phyloP scores from a whole-genome alignment of 2,797 vertebrate genomes.

The Syndactyla subalaris region DNA sequence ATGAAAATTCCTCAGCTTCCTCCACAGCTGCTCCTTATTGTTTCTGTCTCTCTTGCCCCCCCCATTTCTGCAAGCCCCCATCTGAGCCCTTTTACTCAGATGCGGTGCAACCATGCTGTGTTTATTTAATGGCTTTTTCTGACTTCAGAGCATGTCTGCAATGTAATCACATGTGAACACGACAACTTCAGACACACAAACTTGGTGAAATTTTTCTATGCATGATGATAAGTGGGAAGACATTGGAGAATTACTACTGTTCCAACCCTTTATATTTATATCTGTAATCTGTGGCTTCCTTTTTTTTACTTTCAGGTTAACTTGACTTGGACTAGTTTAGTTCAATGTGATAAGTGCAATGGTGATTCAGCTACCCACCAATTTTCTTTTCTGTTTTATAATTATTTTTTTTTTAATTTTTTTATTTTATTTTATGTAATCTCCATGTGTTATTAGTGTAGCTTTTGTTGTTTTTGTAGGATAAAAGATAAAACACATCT shows the following conservation, averaged over 20 bases:
- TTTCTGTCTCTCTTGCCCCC: neutral
- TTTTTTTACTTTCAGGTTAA: neutral
- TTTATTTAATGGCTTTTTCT: neutral
- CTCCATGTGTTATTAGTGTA: neutral
- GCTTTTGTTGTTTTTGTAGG: neutral
- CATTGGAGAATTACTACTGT: neutral
- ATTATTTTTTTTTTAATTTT: neutral
- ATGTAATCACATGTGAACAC: neutral
- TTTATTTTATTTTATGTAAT: neutral
- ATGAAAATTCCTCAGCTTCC: neutral
- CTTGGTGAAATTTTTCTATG: neutral
- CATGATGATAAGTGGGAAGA: neutral
- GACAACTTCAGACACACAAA: neutral
- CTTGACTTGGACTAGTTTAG: neutral
- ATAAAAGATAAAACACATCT: neutral
- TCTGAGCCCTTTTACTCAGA: neutral
- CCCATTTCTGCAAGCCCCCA: neutral
- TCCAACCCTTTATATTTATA: neutral
- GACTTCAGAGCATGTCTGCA: neutral
- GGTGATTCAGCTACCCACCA: neutral
- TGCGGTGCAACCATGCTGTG: fast-evolving
- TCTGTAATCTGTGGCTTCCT: neutral
- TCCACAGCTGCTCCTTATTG: neutral
- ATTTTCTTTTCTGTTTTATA: neutral
- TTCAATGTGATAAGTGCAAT: neutral